A percentile compares a stretch with the other conserved stretches of the same genome.
These are phyloP conservation scores for Saturnia japonica DNA, from an alignment of 2,888 invertebrate species.

Conservation along the genomic window DNA sequence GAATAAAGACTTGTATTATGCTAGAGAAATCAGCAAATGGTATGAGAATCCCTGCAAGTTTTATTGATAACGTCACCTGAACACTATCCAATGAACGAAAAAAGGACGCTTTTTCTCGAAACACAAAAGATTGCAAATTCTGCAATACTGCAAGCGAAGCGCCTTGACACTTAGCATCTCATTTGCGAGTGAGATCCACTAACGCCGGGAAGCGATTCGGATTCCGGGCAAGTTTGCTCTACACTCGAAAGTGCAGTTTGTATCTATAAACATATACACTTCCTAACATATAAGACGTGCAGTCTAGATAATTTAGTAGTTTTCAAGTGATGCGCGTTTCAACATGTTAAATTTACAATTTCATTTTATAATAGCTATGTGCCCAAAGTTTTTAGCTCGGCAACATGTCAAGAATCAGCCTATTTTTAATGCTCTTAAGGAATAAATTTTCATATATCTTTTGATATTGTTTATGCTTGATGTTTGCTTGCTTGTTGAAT, in stretches of 20 bases:
- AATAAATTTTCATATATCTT: too few species aligned
- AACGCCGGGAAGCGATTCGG: neutral
- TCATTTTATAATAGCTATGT: neutral
- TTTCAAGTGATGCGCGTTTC: neutral
- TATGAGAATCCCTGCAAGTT: neutral
- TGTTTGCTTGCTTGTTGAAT: too few species aligned
- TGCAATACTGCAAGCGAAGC: conserved; percentile 1
- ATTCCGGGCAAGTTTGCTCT: neutral
- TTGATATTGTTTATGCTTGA: too few species aligned
- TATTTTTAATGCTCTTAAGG: too few species aligned
- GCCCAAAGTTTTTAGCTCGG: too few species aligned
- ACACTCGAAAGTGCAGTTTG: neutral
- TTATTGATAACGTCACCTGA: neutral
- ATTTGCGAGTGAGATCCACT: conserved; percentile 9
- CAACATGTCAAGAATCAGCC: too few species aligned
- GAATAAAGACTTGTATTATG: neutral
- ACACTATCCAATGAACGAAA: neutral
- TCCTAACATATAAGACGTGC: neutral
- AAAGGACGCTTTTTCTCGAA: neutral
- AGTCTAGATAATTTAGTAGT: neutral
- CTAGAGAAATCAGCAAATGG: neutral
- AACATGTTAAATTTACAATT: neutral
- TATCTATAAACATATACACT: neutral
- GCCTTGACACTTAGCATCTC: conserved; percentile 5
- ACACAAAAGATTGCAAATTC: conserved; percentile 3